Base-by-base conservation (phyloP, 2,797 vertebrate species). In the Tolypeutes matacus region DNA sequence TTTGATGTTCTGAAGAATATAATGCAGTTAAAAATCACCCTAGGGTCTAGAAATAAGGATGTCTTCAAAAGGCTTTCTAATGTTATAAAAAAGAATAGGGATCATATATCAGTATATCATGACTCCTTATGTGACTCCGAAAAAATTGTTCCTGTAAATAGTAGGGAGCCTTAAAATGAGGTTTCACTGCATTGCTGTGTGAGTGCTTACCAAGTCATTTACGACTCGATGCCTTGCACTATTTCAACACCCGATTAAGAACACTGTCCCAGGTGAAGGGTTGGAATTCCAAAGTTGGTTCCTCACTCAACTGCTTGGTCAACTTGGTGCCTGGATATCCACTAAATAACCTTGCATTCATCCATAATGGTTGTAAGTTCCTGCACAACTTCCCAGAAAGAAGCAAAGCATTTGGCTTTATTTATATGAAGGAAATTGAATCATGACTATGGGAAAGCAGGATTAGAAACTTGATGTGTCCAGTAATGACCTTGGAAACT, bases 361-460 rank as follows among this genome's bases (percentile, higher is more conserved):
- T 46, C 69, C 84, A 31, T 53, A 73, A 36, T 9, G 2, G 5
- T 20, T n/a, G n/a, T n/a, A n/a, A n/a, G n/a, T n/a, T n/a, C n/a
- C n/a, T 17, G 56, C 13, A 25, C 80, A 83, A 18, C 78, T 81
- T 90, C 80, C 69, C 64, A 85, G 91, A 88, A 97, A 91, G 93
- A 5, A 18, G n/a, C 0, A 2, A 77, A 42, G 56, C 65, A n/a
- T 73, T 93, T 46, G 46, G 83, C 56, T 82, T 70, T 80, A 78
- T 73, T 86, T 46, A 42, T 23, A 18, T 7, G 31, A 83, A 89
- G 91, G 67, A 96, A 95, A 95, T 83, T 65, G 51, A 93, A 89
- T 93, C 90, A 51, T 8, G 60, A 39, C 27, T 34, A 77, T 67
- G 80, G 23, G 23, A 60, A 91, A 82, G 86, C 39, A 65, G 72